Evolutionary conservation across 2,888 invertebrate species (phyloP).

Genomic region (Agrotis ipsilon): DNA sequence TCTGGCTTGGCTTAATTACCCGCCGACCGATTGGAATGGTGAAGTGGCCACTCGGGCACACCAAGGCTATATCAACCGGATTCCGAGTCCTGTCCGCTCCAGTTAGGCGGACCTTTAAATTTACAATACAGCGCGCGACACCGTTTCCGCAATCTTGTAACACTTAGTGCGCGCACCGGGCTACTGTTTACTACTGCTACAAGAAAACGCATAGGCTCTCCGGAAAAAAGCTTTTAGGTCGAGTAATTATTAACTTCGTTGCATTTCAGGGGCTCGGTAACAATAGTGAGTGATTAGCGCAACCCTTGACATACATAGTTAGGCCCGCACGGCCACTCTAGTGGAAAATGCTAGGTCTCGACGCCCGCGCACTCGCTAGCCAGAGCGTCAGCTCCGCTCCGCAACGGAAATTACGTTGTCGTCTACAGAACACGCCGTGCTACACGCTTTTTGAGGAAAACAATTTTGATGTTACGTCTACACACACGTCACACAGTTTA

Average conservation of each 20-base stretch:
- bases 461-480: neutral
- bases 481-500: neutral
- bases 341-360: slow-evolving; percentile 88
- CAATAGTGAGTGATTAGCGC: slow-evolving; percentile 86
- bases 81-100: slow-evolving; percentile 88
- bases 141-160: slow-evolving; percentile 84
- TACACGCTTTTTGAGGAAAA: slow-evolving; percentile 42
- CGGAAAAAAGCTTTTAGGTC: slow-evolving; percentile 67
- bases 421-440: slow-evolving; percentile 48
- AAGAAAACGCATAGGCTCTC: slow-evolving; percentile 37
- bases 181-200: slow-evolving; percentile 28
- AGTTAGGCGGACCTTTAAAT: slow-evolving; percentile 88
- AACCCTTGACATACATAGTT: slow-evolving; percentile 89
- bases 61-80: slow-evolving; percentile 90
- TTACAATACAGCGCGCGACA: slow-evolving; percentile 73
- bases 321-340: slow-evolving; percentile 85
- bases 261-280: slow-evolving; percentile 85
- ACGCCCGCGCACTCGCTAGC: slow-evolving; percentile 73
- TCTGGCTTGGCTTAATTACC: slow-evolving; percentile 83
- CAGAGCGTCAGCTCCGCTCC: slow-evolving; percentile 60
- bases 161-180: slow-evolving; percentile 37
- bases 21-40: slow-evolving; percentile 87
- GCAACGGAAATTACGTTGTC: slow-evolving; percentile 71
- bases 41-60: slow-evolving; percentile 87
- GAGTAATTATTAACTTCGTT: slow-evolving; percentile 68